These are phyloP conservation scores for Lepidocyrtoides sp. DNA, from an alignment of 2,888 invertebrate genomes.

Conservation along the genomic window DNA sequence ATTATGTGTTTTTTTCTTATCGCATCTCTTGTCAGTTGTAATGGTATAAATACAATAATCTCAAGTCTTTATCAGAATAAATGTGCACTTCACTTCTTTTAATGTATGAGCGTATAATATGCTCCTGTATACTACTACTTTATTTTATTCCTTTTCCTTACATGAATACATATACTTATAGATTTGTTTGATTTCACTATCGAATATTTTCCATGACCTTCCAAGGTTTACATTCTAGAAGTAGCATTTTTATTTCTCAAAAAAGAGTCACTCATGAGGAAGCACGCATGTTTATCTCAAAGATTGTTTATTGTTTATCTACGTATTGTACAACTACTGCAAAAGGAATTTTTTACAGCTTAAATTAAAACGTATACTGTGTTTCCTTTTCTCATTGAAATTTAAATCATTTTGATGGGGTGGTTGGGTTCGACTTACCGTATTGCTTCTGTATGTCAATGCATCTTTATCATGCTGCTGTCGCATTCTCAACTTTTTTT, in stretches of 20 bases:
- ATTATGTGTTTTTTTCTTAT: constrained; percentile 18
- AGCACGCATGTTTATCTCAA: background rate
- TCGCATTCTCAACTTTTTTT: background rate
- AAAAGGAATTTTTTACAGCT: background rate
- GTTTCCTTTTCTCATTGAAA: background rate
- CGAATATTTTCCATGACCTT: constrained; percentile 49
- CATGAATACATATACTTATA: too few species aligned
- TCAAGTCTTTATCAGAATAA: background rate
- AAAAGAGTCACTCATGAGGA: constrained; percentile 7
- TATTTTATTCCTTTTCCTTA: background rate
- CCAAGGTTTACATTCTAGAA: constrained; percentile 47
- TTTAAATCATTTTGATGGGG: constrained; percentile 24
- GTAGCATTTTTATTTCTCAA: background rate
- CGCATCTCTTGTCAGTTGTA: constrained; percentile 26
- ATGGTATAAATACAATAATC: background rate
- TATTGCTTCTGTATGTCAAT: background rate
- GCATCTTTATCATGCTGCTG: constrained; percentile 13
- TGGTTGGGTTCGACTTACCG: background rate
- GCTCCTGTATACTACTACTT: background rate
- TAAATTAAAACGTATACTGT: background rate
- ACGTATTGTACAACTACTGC: too few species aligned
- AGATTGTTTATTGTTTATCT: too few species aligned
- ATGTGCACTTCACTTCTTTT: background rate
- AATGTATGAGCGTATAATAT: too few species aligned
- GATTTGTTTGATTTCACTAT: too few species aligned